phyloP scores from a whole-genome alignment of 2,888 invertebrate species.

The Pseudeuparius sepicola region DNA sequence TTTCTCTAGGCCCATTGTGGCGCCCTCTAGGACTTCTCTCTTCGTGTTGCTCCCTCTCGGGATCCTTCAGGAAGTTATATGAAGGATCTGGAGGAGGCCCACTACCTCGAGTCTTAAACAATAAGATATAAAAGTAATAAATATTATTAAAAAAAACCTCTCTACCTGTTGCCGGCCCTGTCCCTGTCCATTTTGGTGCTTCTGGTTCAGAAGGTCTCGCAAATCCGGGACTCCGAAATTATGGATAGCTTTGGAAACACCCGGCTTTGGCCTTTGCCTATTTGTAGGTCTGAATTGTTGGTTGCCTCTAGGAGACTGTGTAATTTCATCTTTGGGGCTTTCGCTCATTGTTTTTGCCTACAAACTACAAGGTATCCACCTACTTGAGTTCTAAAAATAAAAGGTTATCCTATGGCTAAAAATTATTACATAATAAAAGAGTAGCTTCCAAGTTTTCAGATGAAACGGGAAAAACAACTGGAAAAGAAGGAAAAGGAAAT shows the following conservation, averaged over 20 bases:
- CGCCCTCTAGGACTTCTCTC: slow-evolving; percentile 3
- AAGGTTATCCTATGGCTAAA: too few species aligned
- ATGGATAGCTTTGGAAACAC: slow-evolving; percentile 24
- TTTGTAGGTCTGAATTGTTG: neutral
- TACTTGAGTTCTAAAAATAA: too few species aligned
- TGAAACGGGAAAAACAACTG: too few species aligned
- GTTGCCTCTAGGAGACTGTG: slow-evolving; percentile 1
- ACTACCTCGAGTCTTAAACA: neutral
- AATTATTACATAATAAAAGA: too few species aligned
- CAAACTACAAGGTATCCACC: too few species aligned
- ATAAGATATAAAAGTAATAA: neutral
- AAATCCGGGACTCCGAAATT: slow-evolving; percentile 27
- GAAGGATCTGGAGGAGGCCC: slow-evolving; percentile 31
- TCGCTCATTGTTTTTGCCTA: too few species aligned
- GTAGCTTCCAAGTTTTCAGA: too few species aligned
- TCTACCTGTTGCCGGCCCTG: neutral
- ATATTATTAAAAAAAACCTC: neutral
- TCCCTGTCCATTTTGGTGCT: slow-evolving; percentile 21
- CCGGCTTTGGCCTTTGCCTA: slow-evolving; percentile 8
- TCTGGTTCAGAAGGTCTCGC: slow-evolving; percentile 26
- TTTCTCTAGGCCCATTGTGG: slow-evolving; percentile 1
- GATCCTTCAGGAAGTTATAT: slow-evolving; percentile 30
- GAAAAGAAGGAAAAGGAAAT: too few species aligned
- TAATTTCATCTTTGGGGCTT: too few species aligned
- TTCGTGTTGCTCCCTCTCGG: slow-evolving; percentile 15